Percentiles rank a stretch among this genome's conserved stretches.
Conservation (phyloP, 2,888 invertebrate genomes). For the Leptinotarsa haldemani region DNA sequence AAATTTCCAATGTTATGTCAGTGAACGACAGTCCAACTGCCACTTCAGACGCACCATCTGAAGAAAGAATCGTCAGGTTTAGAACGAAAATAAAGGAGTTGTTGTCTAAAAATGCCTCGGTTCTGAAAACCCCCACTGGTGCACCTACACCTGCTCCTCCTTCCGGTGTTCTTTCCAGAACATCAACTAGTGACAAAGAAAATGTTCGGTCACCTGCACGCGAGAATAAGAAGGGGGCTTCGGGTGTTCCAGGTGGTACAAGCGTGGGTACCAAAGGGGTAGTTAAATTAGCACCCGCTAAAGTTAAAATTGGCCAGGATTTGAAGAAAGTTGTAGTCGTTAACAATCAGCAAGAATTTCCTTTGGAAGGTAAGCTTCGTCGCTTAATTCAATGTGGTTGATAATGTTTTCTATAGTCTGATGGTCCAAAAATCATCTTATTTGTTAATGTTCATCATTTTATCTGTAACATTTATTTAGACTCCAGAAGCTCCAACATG, state of each 20-base stretch:
- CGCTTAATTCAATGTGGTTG: neutral
- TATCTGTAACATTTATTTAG: too few relatives aligned
- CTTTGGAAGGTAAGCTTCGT: conserved; percentile 12
- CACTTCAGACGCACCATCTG: neutral
- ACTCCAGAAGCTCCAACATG: too few relatives aligned
- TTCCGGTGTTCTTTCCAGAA: neutral
- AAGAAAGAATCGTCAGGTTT: neutral
- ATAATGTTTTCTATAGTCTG: neutral
- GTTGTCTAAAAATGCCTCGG: neutral
- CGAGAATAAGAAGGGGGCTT: neutral
- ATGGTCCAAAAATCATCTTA: too few relatives aligned
- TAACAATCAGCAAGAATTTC: conserved; percentile 11
- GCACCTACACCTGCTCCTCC: neutral
- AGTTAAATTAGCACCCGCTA: neutral
- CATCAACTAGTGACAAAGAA: neutral
- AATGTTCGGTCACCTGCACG: neutral
- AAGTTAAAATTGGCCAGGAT: neutral
- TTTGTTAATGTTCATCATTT: too few relatives aligned
- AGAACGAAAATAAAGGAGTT: neutral
- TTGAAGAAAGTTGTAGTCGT: neutral
- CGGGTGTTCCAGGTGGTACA: neutral
- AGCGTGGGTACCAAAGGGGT: neutral
- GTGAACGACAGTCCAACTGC: neutral
- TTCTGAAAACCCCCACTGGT: neutral
- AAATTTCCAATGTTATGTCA: neutral